A percentile compares a stretch with the other conserved stretches of the same genome.
Evolutionary conservation across 2,888 invertebrate genomes (phyloP).

Genomic region (Polyommatus icarus): DNA sequence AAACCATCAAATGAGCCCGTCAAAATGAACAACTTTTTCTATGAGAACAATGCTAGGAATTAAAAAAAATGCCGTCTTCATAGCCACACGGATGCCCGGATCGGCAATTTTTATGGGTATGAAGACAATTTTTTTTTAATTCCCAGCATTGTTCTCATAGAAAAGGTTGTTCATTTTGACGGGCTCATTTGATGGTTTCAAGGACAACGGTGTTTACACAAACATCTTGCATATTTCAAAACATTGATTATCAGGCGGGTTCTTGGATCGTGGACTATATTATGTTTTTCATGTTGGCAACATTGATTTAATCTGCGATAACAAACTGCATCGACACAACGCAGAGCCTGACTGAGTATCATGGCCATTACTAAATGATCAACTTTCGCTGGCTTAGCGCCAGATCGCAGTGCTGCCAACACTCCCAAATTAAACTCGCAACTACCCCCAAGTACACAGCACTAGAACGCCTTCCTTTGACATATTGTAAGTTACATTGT

Average conservation of each 20-base stretch:
- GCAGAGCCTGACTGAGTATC: slow-evolving; percentile 12
- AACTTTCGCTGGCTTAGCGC: slow-evolving; percentile 22
- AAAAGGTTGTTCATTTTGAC: no score
- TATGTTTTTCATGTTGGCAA: background rate
- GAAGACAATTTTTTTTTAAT: no score
- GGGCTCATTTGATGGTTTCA: no score
- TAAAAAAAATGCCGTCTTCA: no score
- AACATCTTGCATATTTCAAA: no score
- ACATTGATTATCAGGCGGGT: background rate
- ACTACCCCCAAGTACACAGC: slow-evolving; percentile 22
- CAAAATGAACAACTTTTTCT: no score
- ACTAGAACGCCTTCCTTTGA: slow-evolving; percentile 16
- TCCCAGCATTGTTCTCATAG: no score
- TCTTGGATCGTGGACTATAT: background rate
- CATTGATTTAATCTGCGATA: background rate
- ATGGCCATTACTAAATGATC: slow-evolving; percentile 28
- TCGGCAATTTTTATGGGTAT: no score
- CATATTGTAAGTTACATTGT: background rate
- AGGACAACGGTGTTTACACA: no score
- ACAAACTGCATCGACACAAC: slow-evolving; percentile 8
- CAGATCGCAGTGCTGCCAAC: slow-evolving; percentile 26
- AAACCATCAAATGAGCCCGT: no score
- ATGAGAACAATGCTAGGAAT: no score
- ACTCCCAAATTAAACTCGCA: slow-evolving; percentile 28
- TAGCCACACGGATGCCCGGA: no score